Percentiles rank a stretch among this genome's conserved stretches.
Evolutionary conservation across 2,888 invertebrate genomes (phyloP).

Genomic region (Falcaria lacertinaria): DNA sequence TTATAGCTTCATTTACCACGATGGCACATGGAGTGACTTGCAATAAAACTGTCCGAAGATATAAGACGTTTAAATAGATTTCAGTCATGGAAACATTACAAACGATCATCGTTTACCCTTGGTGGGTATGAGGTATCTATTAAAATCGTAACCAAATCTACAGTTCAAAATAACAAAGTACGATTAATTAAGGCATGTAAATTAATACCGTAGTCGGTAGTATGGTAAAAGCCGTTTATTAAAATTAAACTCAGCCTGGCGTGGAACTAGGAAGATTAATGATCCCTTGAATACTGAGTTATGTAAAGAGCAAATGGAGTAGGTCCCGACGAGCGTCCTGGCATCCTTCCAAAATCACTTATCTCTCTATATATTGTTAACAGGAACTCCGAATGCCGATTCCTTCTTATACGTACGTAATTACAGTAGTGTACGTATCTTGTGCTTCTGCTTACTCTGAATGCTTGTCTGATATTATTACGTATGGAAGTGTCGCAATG

Average conservation of each 20-base stretch:
- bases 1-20: conserved; percentile 56
- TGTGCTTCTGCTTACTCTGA: background rate
- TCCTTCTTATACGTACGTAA: background rate
- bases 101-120: too few relatives aligned
- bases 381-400: conserved; percentile 32
- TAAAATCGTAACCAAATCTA: conserved; percentile 39
- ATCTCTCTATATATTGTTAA: conserved; percentile 64
- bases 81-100: background rate
- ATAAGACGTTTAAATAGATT: background rate
- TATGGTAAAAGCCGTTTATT: conserved; percentile 72
- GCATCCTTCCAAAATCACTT: conserved; percentile 76
- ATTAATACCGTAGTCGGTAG: conserved; percentile 62
- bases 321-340: conserved; percentile 66
- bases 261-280: conserved; percentile 77
- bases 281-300: conserved; percentile 76
- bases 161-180: conserved; percentile 44
- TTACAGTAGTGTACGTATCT: background rate
- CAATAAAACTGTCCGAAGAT: conserved; percentile 12
- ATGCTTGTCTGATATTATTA: too few relatives aligned
- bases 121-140: conserved; percentile 11
- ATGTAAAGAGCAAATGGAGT: conserved; percentile 76
- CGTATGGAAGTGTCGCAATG: too few relatives aligned
- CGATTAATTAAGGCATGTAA: conserved; percentile 62
- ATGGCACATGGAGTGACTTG: conserved; percentile 29
- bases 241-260: conserved; percentile 75